Evolutionary conservation across 1,140 invertebrate species (phyloP), one percentile per base, ranked within the genome.

Genomic region (Planococcus citri): DNA sequence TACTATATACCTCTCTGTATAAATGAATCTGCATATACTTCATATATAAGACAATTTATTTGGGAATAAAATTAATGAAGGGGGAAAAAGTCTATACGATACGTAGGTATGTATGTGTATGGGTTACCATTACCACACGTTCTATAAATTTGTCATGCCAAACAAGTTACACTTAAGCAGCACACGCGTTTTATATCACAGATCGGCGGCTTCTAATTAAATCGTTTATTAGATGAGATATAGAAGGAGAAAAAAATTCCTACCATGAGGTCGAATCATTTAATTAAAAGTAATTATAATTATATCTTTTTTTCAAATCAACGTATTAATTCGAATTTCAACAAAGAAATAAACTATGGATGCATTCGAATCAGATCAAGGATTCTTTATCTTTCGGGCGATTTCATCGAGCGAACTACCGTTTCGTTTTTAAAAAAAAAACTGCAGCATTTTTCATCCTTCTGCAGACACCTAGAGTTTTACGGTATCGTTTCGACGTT

Each of bases 311-410:
- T 9, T 9, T 9, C 4, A 51, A 51, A 51, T 51, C 41, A 51
- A 20, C 41, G 41, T 51, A 51, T 51, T 17, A 51, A 51, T 14
- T 17, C 17, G 41, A 51, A 2, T 51, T 37, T 37, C 33, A 51
- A 51, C 41, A 51, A 51, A 51, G 17, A 51, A 14, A 37, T 37
- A 51, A 51, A 51, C 41, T 51, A 6, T 51, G 33, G 41, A 51
- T 51, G 41, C 41, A 51, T 51, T 51, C 41, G 41, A 51, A 51
- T 51, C 41, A 51, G 41, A 51, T 51, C 41, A 51, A 51, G 41
- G 41, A 51, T 51, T 51, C 41, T 14, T 17, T 51, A 51, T 20
- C 12, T 51, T 51, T 51, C 41, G 41, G 41, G 41, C 41, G 41
- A 51, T 51, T 51, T 33, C 29, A 12, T 33, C 29, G 12, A 33